These are phyloP conservation scores for Latrodectus elegans DNA, from an alignment of 2,888 invertebrate genomes.

Conservation along the genomic window DNA sequence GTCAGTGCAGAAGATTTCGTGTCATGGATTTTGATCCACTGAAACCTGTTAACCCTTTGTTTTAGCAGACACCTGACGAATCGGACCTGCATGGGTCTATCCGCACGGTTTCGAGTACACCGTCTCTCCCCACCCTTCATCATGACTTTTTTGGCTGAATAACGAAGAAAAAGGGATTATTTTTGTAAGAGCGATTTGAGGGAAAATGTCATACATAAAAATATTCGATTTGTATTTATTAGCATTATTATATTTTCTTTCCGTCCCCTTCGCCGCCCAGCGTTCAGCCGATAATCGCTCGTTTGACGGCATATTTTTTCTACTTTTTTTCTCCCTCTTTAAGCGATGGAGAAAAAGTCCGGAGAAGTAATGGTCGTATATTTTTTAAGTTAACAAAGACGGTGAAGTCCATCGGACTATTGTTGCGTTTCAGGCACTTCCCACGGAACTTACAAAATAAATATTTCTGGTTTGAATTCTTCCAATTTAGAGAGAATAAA, in stretches of 20 bases:
- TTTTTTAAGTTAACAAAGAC: conserved; percentile 64
- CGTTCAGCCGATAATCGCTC: conserved; percentile 40
- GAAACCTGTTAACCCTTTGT: conserved; percentile 53
- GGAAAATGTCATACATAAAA: too few species aligned
- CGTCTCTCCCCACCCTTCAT: not conserved
- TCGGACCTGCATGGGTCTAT: conserved; percentile 33
- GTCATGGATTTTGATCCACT: conserved; percentile 27
- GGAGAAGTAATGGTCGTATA: conserved; percentile 47
- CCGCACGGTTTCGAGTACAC: conserved; percentile 33
- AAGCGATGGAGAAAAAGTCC: conserved; percentile 15
- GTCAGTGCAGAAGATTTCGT: too few species aligned
- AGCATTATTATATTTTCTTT: conserved; percentile 23
- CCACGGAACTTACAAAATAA: conserved; percentile 56
- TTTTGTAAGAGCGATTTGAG: too few species aligned
- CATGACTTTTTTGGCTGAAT: conserved; percentile 5
- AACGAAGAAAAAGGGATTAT: too few species aligned
- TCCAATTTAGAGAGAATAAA: not conserved
- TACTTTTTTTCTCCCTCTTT: conserved; percentile 24
- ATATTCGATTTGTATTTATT: conserved; percentile 59
- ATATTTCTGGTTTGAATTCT: conserved; percentile 27
- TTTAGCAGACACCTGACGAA: conserved; percentile 35
- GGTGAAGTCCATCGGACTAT: conserved; percentile 30
- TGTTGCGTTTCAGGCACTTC: conserved; percentile 44
- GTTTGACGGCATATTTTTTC: conserved; percentile 32
- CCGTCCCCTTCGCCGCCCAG: not conserved